A percentile compares a stretch with the other conserved stretches of the same genome.
Evolutionary conservation across 2,888 invertebrate species (phyloP).

Genomic region (Polydrusus cervinus): DNA sequence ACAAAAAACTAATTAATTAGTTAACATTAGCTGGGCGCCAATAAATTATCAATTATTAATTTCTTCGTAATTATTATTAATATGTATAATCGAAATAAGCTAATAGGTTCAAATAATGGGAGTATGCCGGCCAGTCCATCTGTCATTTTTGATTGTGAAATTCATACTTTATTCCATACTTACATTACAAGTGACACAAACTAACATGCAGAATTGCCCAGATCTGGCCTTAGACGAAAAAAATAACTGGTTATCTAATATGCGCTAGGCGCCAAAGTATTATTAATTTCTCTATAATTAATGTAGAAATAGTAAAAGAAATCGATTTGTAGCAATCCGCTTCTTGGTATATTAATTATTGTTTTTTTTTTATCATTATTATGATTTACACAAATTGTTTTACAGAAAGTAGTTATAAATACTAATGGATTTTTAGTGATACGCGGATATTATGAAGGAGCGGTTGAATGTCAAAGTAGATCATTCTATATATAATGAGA

Average conservation of each 20-base stretch:
- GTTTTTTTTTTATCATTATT: neutral
- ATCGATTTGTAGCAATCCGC: too few relatives aligned
- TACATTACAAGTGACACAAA: too few relatives aligned
- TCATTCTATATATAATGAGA: neutral
- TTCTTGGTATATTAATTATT: conserved; percentile 16
- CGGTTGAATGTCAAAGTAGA: conserved; percentile 36
- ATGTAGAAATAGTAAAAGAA: conserved; percentile 22
- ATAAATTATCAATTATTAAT: too few relatives aligned
- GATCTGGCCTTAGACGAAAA: conserved; percentile 26
- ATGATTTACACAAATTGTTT: conserved; percentile 34
- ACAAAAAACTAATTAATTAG: too few relatives aligned
- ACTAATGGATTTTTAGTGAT: conserved; percentile 12
- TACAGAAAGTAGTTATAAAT: conserved; percentile 31
- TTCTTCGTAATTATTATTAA: too few relatives aligned
- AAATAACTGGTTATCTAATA: conserved; percentile 47
- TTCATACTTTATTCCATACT: too few relatives aligned
- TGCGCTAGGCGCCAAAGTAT: conserved; percentile 38
- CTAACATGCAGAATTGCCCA: neutral
- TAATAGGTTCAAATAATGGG: too few relatives aligned
- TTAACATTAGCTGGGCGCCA: too few relatives aligned
- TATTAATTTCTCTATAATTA: conserved; percentile 43
- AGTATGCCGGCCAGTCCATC: too few relatives aligned
- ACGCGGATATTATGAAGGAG: neutral
- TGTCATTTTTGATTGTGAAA: too few relatives aligned
- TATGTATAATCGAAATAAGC: too few relatives aligned